Percentiles rank a stretch among this genome's conserved stretches.
Evolutionary conservation across 2,888 invertebrate genomes (phyloP).

Genomic region (Chouioia cunea): DNA sequence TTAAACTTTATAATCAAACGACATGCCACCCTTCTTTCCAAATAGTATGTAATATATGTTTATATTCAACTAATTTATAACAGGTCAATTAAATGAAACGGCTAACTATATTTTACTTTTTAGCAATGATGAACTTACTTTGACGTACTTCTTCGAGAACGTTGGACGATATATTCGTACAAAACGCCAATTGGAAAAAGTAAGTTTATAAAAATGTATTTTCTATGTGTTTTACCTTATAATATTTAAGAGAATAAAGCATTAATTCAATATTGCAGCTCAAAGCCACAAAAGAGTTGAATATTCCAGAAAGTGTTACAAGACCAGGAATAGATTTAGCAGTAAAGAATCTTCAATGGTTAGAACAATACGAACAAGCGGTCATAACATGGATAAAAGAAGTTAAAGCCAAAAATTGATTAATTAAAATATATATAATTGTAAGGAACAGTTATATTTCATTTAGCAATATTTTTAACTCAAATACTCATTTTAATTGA

Average conservation of each 20-base stretch:
- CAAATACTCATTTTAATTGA: too few species aligned
- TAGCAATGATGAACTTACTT: constrained; percentile 3
- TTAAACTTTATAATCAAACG: constrained; percentile 70
- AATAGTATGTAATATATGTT: constrained; percentile 29
- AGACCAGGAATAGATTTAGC: constrained; percentile 9
- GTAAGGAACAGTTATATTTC: too few species aligned
- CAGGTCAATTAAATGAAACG: neutral
- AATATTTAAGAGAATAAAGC: neutral
- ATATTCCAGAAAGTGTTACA: constrained; percentile 19
- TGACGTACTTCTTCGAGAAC: neutral
- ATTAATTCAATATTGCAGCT: constrained; percentile 12
- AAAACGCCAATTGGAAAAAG: constrained; percentile 24
- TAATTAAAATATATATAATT: too few species aligned
- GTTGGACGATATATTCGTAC: constrained; percentile 29
- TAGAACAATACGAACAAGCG: constrained; percentile 16
- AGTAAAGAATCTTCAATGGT: constrained; percentile 42
- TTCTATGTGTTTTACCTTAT: neutral
- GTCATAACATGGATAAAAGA: constrained; percentile 2
- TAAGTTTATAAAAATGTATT: constrained; percentile 10
- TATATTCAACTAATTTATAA: too few species aligned
- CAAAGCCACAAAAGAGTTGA: neutral
- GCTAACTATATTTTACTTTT: constrained; percentile 10
- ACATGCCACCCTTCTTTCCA: constrained; percentile 50
- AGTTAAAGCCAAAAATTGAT: neutral
- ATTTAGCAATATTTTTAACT: too few species aligned